Base-by-base conservation (phyloP, 2,113 vertebrate genomes). In the Dipodomys spectabilis region DNA sequence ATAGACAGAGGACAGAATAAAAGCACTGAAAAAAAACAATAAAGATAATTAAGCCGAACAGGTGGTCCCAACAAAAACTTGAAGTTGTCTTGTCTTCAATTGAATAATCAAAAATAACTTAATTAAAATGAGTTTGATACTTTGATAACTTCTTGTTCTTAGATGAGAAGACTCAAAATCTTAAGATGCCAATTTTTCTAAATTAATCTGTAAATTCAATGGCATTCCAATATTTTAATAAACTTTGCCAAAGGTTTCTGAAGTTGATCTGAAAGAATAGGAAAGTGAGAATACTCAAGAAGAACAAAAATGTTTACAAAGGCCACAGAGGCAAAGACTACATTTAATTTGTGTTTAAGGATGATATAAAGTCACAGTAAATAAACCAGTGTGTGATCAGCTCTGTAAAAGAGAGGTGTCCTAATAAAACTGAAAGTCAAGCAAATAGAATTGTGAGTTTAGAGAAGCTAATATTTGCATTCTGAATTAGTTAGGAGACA, bases 61-160 rank as follows among this genome's bases (percentile, higher is more conserved):
- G 92, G 87, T 95, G 80, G 84, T 89, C 85, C 85, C 88, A 93
- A 92, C 44, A 96, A 90, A 94, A 96, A 75, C 87, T 85, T 93
- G n/a, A 95, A 93, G 95, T 93, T 94, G 85, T 85, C 49, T 91
- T 94, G n/a, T 91, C 75, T 90, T 94, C 89, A 85, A 35, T 49
- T 32, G 73, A 82, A n/a, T 82, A 89, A 95, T 94, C 74, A 94
- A 91, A 96, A 35, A 86, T 73, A 97, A 78, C 39, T 22, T 92
- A 96, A 96, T 93, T 96, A 92, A 96, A 94, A 92, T 94, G 72
- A 84, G 68, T 80, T 85, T 79, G 92, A 92, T 86, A 93, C 94
- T 81, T 65, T 95, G 45, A 60, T 90, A 25, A 85, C 73, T 35
- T 72, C 86, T 88, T 88, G 28, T 89, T 90, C 84, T 77, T 35